Evolutionary conservation across 2,113 vertebrate genomes (phyloP).

Genomic region (Amphiprion ocellaris): DNA sequence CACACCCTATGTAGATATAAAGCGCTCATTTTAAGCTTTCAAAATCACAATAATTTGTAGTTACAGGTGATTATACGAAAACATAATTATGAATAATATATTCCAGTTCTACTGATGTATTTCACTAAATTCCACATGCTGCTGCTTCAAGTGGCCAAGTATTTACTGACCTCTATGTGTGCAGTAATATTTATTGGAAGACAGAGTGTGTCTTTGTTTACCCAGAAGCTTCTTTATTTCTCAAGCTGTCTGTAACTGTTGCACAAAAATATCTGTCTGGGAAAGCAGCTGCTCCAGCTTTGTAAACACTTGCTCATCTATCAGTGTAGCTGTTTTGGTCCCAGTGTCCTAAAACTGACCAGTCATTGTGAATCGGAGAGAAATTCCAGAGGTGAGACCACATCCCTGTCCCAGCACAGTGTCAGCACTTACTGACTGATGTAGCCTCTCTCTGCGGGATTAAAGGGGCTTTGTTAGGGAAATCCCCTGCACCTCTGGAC

Average conservation of each 20-base stretch:
- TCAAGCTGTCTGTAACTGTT: not conserved
- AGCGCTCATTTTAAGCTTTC: too few relatives aligned
- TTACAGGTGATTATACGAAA: too few relatives aligned
- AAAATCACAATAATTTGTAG: not conserved
- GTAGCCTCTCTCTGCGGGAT: slow-evolving; percentile 68
- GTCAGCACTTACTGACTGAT: slow-evolving; percentile 70
- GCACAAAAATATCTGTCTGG: not conserved
- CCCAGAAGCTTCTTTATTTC: not conserved
- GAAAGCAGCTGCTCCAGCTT: slow-evolving; percentile 3
- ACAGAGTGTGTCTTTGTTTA: not conserved
- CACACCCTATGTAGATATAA: too few relatives aligned
- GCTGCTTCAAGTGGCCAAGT: not conserved
- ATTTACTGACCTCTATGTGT: not conserved
- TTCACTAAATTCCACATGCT: too few relatives aligned
- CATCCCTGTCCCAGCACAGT: slow-evolving; percentile 57
- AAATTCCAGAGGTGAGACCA: slow-evolving; percentile 65
- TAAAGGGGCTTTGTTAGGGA: slow-evolving; percentile 77
- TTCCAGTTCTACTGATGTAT: too few relatives aligned
- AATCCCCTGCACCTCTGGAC: slow-evolving; percentile 75
- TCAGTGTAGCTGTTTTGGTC: slow-evolving; percentile 30
- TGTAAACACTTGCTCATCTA: not conserved
- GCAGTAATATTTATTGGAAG: not conserved
- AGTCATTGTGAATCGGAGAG: slow-evolving; percentile 63
- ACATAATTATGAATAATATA: too few relatives aligned
- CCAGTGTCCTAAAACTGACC: slow-evolving; percentile 36